Percentiles rank a stretch among this genome's conserved stretches.
Conservation (phyloP, 2,797 vertebrate genomes). For the Anableps anableps region DNA sequence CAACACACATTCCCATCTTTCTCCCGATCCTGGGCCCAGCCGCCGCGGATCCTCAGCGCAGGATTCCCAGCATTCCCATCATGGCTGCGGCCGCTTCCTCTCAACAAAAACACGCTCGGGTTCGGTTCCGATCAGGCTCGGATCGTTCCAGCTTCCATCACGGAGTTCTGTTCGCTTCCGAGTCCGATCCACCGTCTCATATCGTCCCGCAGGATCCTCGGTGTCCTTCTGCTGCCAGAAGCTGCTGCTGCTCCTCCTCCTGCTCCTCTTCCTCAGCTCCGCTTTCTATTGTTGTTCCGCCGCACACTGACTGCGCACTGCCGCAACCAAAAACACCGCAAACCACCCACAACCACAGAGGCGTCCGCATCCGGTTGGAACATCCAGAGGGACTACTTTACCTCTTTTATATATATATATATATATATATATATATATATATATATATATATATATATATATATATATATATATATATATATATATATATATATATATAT, state of each 20-base stretch:
- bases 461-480: no score
- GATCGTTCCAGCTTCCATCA: slow-evolving; percentile 62
- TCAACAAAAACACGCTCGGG: slow-evolving; percentile 13
- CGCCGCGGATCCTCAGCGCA: slow-evolving; percentile 69
- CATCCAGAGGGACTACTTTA: slow-evolving; percentile 78
- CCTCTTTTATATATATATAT: no score
- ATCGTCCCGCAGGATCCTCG: slow-evolving; percentile 78
- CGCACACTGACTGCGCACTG: slow-evolving; percentile 24
- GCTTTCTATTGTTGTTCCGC: slow-evolving; percentile 73
- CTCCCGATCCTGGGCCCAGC: slow-evolving; percentile 67
- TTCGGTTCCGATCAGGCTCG: slow-evolving; percentile 9
- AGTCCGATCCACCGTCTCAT: slow-evolving; percentile 62
- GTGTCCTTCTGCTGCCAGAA: slow-evolving; percentile 83
- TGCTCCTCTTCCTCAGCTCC: slow-evolving; percentile 21
- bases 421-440: no score
- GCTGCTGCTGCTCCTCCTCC: slow-evolving; percentile 20
- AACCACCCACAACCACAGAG: slow-evolving; percentile 1
- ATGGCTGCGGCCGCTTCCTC: slow-evolving; percentile 61
- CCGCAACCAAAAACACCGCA: slow-evolving; percentile 1
- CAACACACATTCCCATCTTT: slow-evolving; percentile 91
- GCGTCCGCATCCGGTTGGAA: slow-evolving; percentile 1
- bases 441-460: no score
- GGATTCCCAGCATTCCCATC: slow-evolving; percentile 52
- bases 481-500: no score
- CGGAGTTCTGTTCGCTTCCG: slow-evolving; percentile 36